These are phyloP conservation scores for Calliphora vomitoria DNA, from an alignment of 2,888 invertebrate genomes.

Conservation along the genomic window DNA sequence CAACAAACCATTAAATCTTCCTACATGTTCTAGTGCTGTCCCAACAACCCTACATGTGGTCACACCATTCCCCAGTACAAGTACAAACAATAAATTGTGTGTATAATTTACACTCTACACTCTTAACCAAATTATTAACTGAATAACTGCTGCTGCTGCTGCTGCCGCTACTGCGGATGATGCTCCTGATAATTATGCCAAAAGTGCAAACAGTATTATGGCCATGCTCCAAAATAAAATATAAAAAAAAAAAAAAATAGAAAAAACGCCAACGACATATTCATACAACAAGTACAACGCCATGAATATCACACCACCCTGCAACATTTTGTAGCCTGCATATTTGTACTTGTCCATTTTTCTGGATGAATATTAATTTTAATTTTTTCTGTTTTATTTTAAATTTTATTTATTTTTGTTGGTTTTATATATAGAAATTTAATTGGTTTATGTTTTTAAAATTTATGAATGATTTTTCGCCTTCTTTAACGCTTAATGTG, in stretches of 20 bases:
- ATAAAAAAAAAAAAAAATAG: background rate
- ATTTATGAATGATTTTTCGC: slow-evolving; percentile 65
- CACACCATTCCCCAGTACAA: slow-evolving; percentile 24
- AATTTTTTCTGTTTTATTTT: slow-evolving; percentile 22
- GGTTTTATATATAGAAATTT: slow-evolving; percentile 52
- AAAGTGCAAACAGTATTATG: slow-evolving; percentile 72
- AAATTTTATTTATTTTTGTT: slow-evolving; percentile 22
- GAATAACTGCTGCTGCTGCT: slow-evolving; percentile 27
- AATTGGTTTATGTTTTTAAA: slow-evolving; percentile 65
- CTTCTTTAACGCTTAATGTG: slow-evolving; percentile 55
- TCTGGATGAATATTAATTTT: slow-evolving; percentile 51
- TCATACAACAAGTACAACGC: background rate
- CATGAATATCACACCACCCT: slow-evolving; percentile 4
- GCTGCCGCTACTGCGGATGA: slow-evolving; percentile 21
- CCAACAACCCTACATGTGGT: slow-evolving; percentile 12
- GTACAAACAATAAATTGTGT: slow-evolving; percentile 63
- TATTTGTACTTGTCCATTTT: slow-evolving; percentile 15
- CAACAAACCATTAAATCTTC: background rate
- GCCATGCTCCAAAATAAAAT: slow-evolving; percentile 51
- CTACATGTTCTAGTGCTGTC: too few relatives aligned
- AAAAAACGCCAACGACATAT: background rate
- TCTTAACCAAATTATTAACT: slow-evolving; percentile 58
- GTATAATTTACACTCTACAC: slow-evolving; percentile 63
- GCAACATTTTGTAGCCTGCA: slow-evolving; percentile 35
- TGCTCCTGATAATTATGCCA: slow-evolving; percentile 69